Evolutionary conservation across 1,140 invertebrate species (phyloP).

Genomic region (Diorhabda elongata): DNA sequence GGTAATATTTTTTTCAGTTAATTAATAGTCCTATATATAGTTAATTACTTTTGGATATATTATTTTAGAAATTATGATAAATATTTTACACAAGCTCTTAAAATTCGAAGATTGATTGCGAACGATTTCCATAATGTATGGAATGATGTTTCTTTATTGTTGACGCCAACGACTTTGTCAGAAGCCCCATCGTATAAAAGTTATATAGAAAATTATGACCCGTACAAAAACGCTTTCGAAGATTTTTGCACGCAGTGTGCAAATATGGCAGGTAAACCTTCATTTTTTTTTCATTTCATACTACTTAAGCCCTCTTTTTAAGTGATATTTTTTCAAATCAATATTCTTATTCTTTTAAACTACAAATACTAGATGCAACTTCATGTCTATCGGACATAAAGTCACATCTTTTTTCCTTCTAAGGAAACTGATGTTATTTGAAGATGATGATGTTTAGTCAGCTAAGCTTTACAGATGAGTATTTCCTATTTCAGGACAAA

Average conservation of each 20-base stretch:
- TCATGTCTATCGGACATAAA: too few relatives aligned
- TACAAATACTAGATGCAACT: too few relatives aligned
- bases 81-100: constrained; percentile 88
- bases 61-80: constrained; percentile 80
- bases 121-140: constrained; percentile 80
- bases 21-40: background rate
- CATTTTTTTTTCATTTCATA: background rate
- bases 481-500: too few relatives aligned
- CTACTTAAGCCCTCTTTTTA: too few relatives aligned
- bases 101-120: constrained; percentile 80
- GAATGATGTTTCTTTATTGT: constrained; percentile 71
- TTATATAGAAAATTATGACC: constrained; percentile 74
- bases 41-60: background rate
- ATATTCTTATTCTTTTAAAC: too few relatives aligned
- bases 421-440: too few relatives aligned
- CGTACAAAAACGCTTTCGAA: constrained; percentile 81
- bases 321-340: too few relatives aligned
- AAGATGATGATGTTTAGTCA: too few relatives aligned
- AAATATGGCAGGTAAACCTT: constrained; percentile 80
- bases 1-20: constrained; percentile 46
- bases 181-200: constrained; percentile 78
- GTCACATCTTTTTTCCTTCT: too few relatives aligned
- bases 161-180: constrained; percentile 88
- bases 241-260: constrained; percentile 94
- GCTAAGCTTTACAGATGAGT: too few relatives aligned